Evolutionary conservation across 2,113 vertebrate species (phyloP), one percentile per base, ranked within the genome.

Genomic region (Phrynosoma platyrhinos): DNA sequence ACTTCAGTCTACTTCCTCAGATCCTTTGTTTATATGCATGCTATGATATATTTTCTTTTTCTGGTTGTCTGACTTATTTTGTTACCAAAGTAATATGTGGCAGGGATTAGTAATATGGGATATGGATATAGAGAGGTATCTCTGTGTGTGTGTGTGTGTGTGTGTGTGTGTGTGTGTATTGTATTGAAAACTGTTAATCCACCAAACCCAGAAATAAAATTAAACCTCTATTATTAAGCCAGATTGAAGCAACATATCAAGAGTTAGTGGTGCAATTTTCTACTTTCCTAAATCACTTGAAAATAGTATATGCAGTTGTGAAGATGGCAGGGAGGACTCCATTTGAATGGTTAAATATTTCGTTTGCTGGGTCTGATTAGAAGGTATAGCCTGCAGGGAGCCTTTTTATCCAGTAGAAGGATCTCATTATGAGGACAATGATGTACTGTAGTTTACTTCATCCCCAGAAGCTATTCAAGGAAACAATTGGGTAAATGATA

Each of bases 391-490:
- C 93, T 94, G 52, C 68, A 79, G 93, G 89, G 87, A 93, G 68
- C 88, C 94, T 94, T 87, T 95, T 97, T 94, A 95, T 95, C 84
- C 88, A 94, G 83, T 84, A 95, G 87, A 96, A 95, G 0, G 0
- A 94, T 95, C 93, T 95, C 87, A 91, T 96, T 95, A 95, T 94
- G 89, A 96, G 84, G 91, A 94, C 88, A 95, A 90, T 94, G 94
- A 96, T 96, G 36, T 91, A 96, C 72, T 93, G 25, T 91, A 80
- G 47, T 91, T 95, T 95, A 89, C 77, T 94, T 96, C 92, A 88
- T 94, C 92, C 75, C 66, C 88, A 47, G 75, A 95, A 95, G 92
- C 84, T 91, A 91, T 92, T 96, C 89, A 91, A 85, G 85, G 53
- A 94, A 96, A 95, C 90, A 94, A 91, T 76, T 68, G 72, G 90